Evolutionary conservation across 2,797 vertebrate genomes (phyloP), one percentile per base, ranked within the genome.

Genomic region (Cuculus canorus): DNA sequence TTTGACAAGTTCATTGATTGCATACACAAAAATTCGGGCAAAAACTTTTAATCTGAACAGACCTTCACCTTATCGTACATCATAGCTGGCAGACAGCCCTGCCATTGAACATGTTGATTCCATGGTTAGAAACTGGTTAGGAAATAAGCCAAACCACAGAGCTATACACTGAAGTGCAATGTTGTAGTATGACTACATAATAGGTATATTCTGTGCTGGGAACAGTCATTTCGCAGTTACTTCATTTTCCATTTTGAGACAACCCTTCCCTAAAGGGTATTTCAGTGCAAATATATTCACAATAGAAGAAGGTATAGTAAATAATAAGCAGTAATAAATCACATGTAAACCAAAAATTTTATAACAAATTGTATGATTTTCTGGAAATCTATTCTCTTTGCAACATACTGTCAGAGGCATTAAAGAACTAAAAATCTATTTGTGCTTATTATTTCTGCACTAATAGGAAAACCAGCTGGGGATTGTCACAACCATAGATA

Each of bases 341-440:
- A 84, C 47, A 57, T 56, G 52, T 45, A 41, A 90, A 88, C 32
- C 35, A 89, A 45, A 66, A 69, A 70, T 27, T 9, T 59, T 92
- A 30, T 45, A 79, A 79, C 15, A 78, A 88, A 79, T 17, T 17
- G 4, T 27, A 41, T 73, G 33, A 43, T 69, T 94, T 91, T 93
- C 76, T 92, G 53, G 43, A 90, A 86, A 76, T 23, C 21, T 48
- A 78, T 88, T 92, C 72, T 91, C 12, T 66, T 54, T 63, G 66
- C 72, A 76, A 50, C 65, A 78, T 82, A 27, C 57, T 53, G 43
- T 85, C 14, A 22, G 90, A 95, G 48, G 48, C 52, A 82, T 88
- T 92, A 84, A 92, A 90, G 63, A 92, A 56, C 63, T 94, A 86
- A 92, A 96, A 93, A 72, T 56, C 82, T 88, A 56, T 90, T 91